These are phyloP conservation scores for Drosophila borborema DNA, from an alignment of 2,888 invertebrate species.

Conservation along the genomic window DNA sequence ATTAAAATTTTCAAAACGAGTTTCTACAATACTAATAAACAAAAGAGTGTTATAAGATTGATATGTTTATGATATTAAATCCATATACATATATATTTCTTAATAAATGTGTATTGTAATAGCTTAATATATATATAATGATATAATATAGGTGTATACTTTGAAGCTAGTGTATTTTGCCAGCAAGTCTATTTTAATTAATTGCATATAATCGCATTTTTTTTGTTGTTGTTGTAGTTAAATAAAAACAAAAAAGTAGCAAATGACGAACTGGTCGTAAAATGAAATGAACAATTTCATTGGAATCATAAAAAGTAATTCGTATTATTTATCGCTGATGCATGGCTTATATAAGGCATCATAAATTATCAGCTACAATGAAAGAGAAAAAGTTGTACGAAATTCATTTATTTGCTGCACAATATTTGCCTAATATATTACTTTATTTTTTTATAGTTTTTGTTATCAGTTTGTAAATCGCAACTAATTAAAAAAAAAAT, in stretches of 20 bases:
- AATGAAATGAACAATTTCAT: slow-evolving; percentile 17
- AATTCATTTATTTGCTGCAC: not conserved
- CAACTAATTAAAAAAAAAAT: not conserved
- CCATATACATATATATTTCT: no score
- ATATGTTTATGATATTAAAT: no score
- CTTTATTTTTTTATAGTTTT: not conserved
- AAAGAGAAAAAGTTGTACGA: not conserved
- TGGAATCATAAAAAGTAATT: slow-evolving; percentile 12
- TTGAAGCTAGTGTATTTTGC: slow-evolving; percentile 4
- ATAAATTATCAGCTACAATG: slow-evolving; percentile 2
- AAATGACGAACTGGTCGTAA: slow-evolving; percentile 11
- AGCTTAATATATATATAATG: no score
- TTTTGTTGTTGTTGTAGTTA: slow-evolving; percentile 1
- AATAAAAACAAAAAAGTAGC: slow-evolving; percentile 3
- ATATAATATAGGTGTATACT: not conserved
- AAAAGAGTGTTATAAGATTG: not conserved
- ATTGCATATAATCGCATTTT: slow-evolving; percentile 8
- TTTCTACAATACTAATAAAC: not conserved
- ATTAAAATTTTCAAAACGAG: not conserved
- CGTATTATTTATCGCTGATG: slow-evolving; percentile 23
- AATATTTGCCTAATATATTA: no score
- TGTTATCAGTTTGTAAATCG: not conserved
- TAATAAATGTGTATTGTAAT: no score
- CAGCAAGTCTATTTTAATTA: not conserved
- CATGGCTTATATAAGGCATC: not conserved